Conservation (phyloP, 2,888 invertebrate genomes). For the Sminthurinus aureus region DNA sequence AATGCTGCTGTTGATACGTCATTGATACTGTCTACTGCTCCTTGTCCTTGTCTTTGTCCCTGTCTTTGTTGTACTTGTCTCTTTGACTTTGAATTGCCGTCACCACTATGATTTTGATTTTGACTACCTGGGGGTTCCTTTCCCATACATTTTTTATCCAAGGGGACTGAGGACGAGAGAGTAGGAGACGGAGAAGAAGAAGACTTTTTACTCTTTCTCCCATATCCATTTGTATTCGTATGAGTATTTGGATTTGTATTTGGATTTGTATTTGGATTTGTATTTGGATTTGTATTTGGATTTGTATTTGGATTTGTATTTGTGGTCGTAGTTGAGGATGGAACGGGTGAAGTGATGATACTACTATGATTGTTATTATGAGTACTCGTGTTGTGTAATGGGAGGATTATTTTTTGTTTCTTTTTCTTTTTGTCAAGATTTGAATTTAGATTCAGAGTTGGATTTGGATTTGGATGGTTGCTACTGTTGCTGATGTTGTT, state of each 20-base stretch:
- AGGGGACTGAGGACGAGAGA: too few relatives aligned
- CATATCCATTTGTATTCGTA: not conserved
- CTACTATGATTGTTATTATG: too few relatives aligned
- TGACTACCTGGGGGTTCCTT: constrained; percentile 18
- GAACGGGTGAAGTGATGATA: too few relatives aligned
- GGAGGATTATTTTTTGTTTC: too few relatives aligned
- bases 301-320: not conserved
- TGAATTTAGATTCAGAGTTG: too few relatives aligned
- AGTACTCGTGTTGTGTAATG: too few relatives aligned
- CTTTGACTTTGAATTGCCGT: not conserved
- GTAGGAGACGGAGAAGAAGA: constrained; percentile 1
- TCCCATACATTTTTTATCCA: not conserved
- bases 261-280: not conserved
- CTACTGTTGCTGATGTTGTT: too few relatives aligned
- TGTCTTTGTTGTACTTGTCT: not conserved
- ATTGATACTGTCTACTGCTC: not conserved
- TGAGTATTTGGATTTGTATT: not conserved
- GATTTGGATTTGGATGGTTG: too few relatives aligned
- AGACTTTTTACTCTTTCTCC: constrained; percentile 16
- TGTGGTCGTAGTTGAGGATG: not conserved
- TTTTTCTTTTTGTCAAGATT: too few relatives aligned
- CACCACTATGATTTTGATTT: too few relatives aligned
- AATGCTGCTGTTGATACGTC: not conserved
- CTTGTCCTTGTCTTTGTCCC: not conserved
- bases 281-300: not conserved